Evolutionary conservation across 2,888 invertebrate genomes (phyloP).

Genomic region (Drosophila fungiperda): DNA sequence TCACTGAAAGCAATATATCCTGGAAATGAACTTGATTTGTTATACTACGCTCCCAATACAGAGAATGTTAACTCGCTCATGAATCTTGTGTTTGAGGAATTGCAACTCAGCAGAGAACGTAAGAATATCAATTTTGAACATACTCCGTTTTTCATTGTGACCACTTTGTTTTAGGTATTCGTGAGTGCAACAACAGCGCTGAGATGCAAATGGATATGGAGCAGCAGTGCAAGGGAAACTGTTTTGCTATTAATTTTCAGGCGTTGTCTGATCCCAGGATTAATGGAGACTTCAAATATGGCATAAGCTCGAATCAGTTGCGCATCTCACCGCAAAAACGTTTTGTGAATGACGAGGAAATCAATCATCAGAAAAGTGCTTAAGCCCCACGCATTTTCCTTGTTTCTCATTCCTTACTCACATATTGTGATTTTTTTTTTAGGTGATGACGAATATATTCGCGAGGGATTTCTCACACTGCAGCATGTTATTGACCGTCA

Average conservation of each 20-base stretch:
- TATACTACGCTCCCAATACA: conserved; percentile 75
- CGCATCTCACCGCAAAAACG: conserved; percentile 83
- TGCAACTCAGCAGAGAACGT: conserved; percentile 71
- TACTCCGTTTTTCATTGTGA: background rate
- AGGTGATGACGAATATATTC: conserved; percentile 85
- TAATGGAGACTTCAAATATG: conserved; percentile 80
- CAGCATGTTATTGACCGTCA: conserved; percentile 88
- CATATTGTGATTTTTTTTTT: conserved; percentile 33
- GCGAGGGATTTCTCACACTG: conserved; percentile 86
- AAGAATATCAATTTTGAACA: conserved; percentile 21
- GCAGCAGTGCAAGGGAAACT: conserved; percentile 69
- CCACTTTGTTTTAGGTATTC: conserved; percentile 51
- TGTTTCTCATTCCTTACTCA: conserved; percentile 8
- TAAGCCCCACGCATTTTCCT: background rate
- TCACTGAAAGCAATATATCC: conserved; percentile 65
- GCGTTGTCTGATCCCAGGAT: conserved; percentile 43
- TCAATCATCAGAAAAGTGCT: conserved; percentile 76
- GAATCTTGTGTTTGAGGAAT: conserved; percentile 69
- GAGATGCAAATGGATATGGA: conserved; percentile 75
- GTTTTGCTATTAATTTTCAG: conserved; percentile 77
- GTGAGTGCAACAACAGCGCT: conserved; percentile 50
- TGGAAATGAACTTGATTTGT: conserved; percentile 68
- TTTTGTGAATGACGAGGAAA: conserved; percentile 81
- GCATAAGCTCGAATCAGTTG: conserved; percentile 85
- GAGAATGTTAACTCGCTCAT: conserved; percentile 63